These are phyloP conservation scores for Vulpes lagopus DNA, from an alignment of 2,113 vertebrate genomes.

Conservation along the genomic window DNA sequence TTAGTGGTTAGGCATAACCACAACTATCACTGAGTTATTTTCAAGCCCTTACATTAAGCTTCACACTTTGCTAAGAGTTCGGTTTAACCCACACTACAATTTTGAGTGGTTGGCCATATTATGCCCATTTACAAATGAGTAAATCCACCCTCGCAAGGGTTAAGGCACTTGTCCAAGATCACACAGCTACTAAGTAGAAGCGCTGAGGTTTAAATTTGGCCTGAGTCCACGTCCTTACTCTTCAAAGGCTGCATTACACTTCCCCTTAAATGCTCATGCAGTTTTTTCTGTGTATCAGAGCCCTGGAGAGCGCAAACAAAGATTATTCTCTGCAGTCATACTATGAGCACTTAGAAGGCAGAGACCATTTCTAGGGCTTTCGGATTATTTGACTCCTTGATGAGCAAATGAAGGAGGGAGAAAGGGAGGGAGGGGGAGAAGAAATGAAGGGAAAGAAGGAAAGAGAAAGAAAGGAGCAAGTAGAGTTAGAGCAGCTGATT, in stretches of 20 bases:
- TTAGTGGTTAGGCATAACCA: background rate
- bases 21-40: slow-evolving; percentile 31
- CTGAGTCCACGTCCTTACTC: background rate
- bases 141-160: background rate
- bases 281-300: background rate
- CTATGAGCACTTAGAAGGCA: background rate
- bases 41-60: slow-evolving; percentile 1
- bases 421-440: background rate
- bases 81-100: background rate
- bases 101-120: background rate
- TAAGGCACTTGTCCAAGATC: slow-evolving; percentile 27
- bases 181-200: background rate
- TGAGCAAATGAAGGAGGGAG: background rate
- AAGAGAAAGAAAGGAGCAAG: background rate
- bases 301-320: background rate
- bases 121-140: background rate
- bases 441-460: background rate
- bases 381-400: background rate
- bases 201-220: background rate
- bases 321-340: background rate
- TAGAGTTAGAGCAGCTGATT: background rate
- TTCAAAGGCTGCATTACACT: background rate
- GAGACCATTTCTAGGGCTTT: background rate
- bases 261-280: background rate
- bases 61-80: background rate